Evolutionary conservation across 2,113 vertebrate species (phyloP), one percentile per base, ranked within the genome.

Genomic region (Myrmecobius fasciatus): DNA sequence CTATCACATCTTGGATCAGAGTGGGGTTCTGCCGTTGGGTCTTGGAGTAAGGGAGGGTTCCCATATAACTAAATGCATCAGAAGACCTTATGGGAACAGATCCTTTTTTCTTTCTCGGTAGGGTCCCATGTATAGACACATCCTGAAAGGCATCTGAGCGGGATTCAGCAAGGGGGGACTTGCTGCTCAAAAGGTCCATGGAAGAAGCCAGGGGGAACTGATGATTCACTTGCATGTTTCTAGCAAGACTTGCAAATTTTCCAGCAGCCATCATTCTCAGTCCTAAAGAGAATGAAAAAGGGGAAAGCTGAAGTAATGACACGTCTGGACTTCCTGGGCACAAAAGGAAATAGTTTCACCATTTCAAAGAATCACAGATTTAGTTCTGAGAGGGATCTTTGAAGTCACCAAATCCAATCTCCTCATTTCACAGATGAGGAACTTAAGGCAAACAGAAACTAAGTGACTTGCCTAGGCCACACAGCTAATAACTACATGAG

Each of bases 211-310:
- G 97, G 28, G 99, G 98, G 95, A 98, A 97, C 97, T 98, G 98
- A 96, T 98, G 98, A 97, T 98, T 98, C 98, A 98, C 89, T 17
- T 97, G 98, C 97, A 98, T 98, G 92, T 98, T 99, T 98, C 99
- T 98, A 95, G 99, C 99, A 96, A 99, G 98, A 98, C 99, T 99
- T 93, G 99, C 99, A 97, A 99, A 99, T 95, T 99, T 99, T 97
- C 99, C 99, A 25, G 99, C 99, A 51, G 99, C 99, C 99, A 99
- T 99, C 99, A 99, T 99, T 98, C 98, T 99, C 97, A 98, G 96
- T 96, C 99, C 99, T 99, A 52, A 95, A 94, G 96, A 47, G 53
- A 54, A 96, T 97, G 0, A 96, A 54, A 98, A 96, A 93, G 97
- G 91, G 0, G 20, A 92, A 96, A 91, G 90, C 46, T 90, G 22